Conservation (phyloP, 2,888 invertebrate species). For the Abscondita cerata region DNA sequence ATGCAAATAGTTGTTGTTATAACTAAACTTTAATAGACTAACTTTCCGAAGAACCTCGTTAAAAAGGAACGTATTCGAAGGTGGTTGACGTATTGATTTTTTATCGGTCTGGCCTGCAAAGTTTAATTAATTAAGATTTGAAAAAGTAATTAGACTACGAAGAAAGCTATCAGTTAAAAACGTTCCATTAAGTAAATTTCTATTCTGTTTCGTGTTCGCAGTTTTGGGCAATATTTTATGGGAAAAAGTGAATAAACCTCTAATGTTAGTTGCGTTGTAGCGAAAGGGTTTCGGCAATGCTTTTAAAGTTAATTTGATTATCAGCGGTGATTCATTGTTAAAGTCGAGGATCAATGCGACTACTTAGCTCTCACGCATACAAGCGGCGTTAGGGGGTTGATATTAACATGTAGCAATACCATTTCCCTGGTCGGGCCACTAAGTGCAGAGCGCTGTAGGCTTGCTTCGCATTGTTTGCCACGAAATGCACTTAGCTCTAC, state of each 20-base stretch:
- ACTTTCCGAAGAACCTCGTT: no score
- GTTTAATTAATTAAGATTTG: no score
- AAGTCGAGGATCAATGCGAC: conserved; percentile 47
- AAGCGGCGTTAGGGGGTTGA: conserved; percentile 41
- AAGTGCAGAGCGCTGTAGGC: conserved; percentile 54
- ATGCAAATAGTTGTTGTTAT: no score
- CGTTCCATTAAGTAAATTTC: no score
- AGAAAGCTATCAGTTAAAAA: no score
- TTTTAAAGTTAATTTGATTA: conserved; percentile 55
- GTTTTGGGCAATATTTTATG: neutral
- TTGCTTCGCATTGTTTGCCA: conserved; percentile 50
- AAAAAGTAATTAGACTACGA: no score
- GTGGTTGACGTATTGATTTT: no score
- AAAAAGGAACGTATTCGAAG: no score
- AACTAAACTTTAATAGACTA: no score
- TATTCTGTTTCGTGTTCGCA: no score
- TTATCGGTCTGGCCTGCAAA: no score
- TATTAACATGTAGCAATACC: conserved; percentile 44
- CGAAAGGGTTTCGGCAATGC: conserved; percentile 50
- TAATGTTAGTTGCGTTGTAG: conserved; percentile 4
- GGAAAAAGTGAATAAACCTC: conserved; percentile 2
- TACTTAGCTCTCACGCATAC: conserved; percentile 37
- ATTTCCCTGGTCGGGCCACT: conserved; percentile 46
- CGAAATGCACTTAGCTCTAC: conserved; percentile 49
- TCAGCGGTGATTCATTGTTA: conserved; percentile 52